Evolutionary conservation across 2,113 vertebrate genomes (phyloP).

Genomic region (Burhinus bistriatus): DNA sequence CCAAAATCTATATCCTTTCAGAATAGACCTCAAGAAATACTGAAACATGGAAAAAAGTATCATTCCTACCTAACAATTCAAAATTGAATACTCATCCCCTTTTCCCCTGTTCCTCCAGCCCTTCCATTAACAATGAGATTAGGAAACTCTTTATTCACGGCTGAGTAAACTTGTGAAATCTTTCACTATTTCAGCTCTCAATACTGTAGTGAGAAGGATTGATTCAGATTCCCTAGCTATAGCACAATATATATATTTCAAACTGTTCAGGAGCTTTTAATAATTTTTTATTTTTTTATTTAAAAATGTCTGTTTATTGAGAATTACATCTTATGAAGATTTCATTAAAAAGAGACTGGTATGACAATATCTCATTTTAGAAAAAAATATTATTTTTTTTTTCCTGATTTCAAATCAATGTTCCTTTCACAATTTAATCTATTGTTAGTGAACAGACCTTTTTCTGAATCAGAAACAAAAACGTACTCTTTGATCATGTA

Average conservation of each 20-base stretch:
- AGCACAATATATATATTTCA: neutral
- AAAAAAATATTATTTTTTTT: neutral
- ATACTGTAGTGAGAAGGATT: neutral
- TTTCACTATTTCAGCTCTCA: neutral
- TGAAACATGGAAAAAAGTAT: neutral
- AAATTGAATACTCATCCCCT: neutral
- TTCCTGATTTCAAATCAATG: neutral
- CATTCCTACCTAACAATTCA: neutral
- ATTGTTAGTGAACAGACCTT: neutral
- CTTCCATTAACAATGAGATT: neutral
- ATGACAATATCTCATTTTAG: neutral
- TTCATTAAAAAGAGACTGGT: neutral
- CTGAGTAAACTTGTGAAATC: neutral
- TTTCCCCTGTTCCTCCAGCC: neutral
- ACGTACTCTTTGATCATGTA: neutral
- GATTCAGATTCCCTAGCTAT: neutral
- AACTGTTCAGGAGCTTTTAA: neutral
- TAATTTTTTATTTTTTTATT: neutral
- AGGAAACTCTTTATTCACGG: neutral
- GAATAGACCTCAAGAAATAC: slow-evolving; percentile 17
- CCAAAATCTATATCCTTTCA: slow-evolving; percentile 8
- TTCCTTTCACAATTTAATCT: neutral
- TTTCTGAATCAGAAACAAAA: neutral
- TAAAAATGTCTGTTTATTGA: neutral
- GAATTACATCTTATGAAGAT: neutral